Base-by-base conservation (phyloP, 2,797 vertebrate species). In the Tolypeutes matacus region DNA sequence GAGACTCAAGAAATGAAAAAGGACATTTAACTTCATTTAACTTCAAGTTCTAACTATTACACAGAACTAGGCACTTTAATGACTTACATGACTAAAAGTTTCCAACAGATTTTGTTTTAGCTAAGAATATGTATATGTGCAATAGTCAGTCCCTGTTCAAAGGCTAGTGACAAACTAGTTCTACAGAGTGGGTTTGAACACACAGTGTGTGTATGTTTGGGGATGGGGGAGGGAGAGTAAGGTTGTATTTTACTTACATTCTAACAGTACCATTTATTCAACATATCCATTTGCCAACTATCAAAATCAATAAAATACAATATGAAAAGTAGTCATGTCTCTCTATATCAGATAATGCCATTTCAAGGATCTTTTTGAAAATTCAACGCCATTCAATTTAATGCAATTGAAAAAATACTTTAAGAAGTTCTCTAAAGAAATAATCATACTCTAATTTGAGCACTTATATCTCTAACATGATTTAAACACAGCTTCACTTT, bases 311-410 rank as follows among this genome's bases (percentile, higher is more conserved):
- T 81, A 86, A 86, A 81, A 56, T 39, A 49, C 60, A 60, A 75
- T 31, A 72, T 77, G 46, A 81, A 87, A 85, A 72, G 51, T 88
- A 91, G 69, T 70, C 77, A 49, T 62, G 65, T 94, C 82, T 93
- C 85, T 93, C 94, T 92, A 97, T 92, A 58, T 96, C 60, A 75
- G 62, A 95, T 94, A 88, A 76, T 77, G 20, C 20, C 86, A 67
- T 96, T 93, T 95, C 67, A 95, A 96, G 91, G 97, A 17, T 46
- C 29, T 70, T 46, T 97, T 91, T 91, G 80, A 95, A 95, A 95
- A 96, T 67, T 56, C 53, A 56, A 56, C 15, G 20, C 53, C 53
- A 56, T 56, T 56, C 58, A 85, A 72, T 93, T 89, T 93, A 80
- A 96, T 95, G 95, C 94, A 49, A 81, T 89, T 8, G 94, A 89